phyloP scores from a whole-genome alignment of 2,113 vertebrate genomes.

The Anas platyrhynchos region DNA sequence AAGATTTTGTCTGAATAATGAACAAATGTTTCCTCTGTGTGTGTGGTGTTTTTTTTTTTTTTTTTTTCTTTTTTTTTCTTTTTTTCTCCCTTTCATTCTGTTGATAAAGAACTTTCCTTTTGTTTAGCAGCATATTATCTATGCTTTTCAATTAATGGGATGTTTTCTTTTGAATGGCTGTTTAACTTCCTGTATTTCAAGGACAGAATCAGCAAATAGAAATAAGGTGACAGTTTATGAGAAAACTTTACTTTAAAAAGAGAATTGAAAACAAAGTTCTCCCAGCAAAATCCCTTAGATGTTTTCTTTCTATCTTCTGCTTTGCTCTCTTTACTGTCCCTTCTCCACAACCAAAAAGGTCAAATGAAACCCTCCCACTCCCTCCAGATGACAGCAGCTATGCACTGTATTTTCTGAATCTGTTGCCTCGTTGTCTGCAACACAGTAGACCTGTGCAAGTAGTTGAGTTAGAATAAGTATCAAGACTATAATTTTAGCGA shows the following conservation, averaged over 20 bases:
- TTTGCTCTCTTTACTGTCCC: background rate
- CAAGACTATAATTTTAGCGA: background rate
- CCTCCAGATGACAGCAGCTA: background rate
- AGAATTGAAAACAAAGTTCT: background rate
- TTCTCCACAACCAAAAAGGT: background rate
- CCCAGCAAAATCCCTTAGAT: background rate
- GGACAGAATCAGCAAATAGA: background rate
- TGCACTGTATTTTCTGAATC: background rate
- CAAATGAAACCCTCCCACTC: background rate
- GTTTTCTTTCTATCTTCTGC: background rate
- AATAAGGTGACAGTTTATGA: background rate
- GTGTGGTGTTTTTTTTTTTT: background rate
- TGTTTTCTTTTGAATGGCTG: background rate
- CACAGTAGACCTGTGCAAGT: background rate
- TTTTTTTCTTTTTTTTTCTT: background rate
- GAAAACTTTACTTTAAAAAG: background rate
- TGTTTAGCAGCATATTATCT: background rate
- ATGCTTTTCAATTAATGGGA: background rate
- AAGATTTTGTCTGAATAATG: background rate
- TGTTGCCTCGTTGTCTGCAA: background rate
- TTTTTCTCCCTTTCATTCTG: background rate
- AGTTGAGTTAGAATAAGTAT: background rate
- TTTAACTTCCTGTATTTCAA: background rate
- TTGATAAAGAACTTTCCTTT: background rate
- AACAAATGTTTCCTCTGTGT: background rate